Conservation (phyloP, 1,140 invertebrate species). For the Formica exsecta region DNA sequence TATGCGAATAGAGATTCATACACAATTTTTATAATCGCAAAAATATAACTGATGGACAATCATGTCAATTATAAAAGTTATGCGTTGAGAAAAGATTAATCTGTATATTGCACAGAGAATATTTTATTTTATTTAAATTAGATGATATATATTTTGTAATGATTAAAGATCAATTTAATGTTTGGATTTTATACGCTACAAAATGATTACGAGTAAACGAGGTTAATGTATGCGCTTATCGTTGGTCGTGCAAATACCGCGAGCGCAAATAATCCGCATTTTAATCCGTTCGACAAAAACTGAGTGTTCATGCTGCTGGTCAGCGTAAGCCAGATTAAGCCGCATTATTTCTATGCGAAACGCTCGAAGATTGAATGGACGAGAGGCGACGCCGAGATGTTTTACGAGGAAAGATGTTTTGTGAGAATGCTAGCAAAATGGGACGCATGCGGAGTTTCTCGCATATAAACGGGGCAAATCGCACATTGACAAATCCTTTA, state of each 20-base stretch:
- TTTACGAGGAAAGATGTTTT: constrained; percentile 48
- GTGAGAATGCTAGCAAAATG: constrained; percentile 16
- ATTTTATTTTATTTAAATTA: not conserved
- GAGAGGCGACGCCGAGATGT: constrained; percentile 29
- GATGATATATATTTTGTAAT: not conserved
- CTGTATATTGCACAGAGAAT: not conserved
- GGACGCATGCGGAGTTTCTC: not conserved
- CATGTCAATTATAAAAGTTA: not conserved
- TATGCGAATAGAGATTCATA: not conserved
- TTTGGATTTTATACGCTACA: constrained; percentile 24
- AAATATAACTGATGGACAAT: not conserved
- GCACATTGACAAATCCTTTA: constrained; percentile 26
- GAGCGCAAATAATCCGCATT: constrained; percentile 46
- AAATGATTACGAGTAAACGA: not conserved
- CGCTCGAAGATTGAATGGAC: constrained; percentile 40
- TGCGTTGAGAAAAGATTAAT: not conserved
- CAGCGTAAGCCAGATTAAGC: constrained; percentile 57
- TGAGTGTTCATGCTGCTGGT: constrained; percentile 26
- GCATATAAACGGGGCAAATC: not conserved
- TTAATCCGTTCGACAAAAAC: constrained; percentile 57
- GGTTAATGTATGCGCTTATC: constrained; percentile 53
- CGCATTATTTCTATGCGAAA: constrained; percentile 36
- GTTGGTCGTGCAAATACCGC: constrained; percentile 36
- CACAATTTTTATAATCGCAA: not conserved
- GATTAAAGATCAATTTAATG: constrained; percentile 38